Conservation (phyloP, 2,797 vertebrate species). For the Lacerta viridis region DNA sequence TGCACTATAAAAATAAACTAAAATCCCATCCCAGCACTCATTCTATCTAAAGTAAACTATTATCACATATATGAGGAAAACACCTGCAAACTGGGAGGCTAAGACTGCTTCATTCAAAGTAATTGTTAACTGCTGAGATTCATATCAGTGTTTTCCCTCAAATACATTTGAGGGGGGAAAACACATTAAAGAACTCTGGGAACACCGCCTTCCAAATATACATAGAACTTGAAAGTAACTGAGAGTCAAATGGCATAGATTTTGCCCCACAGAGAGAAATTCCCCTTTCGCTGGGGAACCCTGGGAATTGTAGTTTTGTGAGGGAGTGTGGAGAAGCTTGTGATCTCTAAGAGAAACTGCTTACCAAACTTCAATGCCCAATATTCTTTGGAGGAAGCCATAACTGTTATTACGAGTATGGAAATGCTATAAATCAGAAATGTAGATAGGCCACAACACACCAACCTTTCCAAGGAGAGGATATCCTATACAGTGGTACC, state of each 20-base stretch:
- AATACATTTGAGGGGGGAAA: not conserved
- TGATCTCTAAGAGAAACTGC: not conserved
- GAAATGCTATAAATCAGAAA: not conserved
- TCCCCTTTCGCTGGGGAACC: not conserved
- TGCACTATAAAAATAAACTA: not conserved
- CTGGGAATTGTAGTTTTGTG: no score
- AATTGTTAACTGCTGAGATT: not conserved
- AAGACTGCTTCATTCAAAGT: not conserved
- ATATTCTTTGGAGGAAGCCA: no score
- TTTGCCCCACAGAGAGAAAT: not conserved
- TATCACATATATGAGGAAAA: not conserved
- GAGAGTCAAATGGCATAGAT: no score
- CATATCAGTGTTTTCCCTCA: not conserved
- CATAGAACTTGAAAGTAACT: not conserved
- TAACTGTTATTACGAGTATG: not conserved
- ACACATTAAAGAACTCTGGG: not conserved
- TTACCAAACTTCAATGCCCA: not conserved
- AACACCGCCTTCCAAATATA: not conserved
- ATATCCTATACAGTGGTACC: not conserved
- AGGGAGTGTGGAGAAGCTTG: not conserved
- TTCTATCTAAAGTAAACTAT: not conserved
- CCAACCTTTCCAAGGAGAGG: not conserved
- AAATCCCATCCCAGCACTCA: not conserved
- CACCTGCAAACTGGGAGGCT: not conserved
- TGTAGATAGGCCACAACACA: not conserved